Evolutionary conservation across 1,140 invertebrate species (phyloP).

Genomic region (Psilanteris sp.): DNA sequence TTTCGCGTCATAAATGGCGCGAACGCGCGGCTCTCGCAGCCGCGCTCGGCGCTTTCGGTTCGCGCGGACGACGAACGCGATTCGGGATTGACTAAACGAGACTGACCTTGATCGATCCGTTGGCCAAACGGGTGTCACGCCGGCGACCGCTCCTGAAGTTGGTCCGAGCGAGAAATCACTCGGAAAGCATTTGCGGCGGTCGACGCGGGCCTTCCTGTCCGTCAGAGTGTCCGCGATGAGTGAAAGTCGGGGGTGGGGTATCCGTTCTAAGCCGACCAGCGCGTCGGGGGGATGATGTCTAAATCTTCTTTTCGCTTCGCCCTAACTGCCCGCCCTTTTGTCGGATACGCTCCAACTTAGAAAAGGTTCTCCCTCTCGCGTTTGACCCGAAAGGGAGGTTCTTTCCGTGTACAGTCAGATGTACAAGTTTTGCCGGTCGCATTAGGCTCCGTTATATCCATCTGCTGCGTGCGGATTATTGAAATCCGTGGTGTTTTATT

Average conservation of each 20-base stretch:
- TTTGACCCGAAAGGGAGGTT: constrained; percentile 59
- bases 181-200: constrained; percentile 17
- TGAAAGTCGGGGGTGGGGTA: constrained; percentile 50
- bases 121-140: no score
- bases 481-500: constrained; percentile 54
- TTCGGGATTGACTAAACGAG: no score
- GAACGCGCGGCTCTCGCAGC: no score
- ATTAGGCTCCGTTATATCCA: constrained; percentile 56
- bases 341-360: constrained; percentile 65
- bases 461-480: constrained; percentile 51
- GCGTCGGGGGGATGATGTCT: constrained; percentile 78
- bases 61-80: no score
- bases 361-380: constrained; percentile 53
- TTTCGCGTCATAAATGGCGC: constrained; percentile 50
- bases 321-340: constrained; percentile 77
- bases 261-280: constrained; percentile 63
- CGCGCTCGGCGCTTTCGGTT: no score
- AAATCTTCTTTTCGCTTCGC: constrained; percentile 77
- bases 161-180: constrained; percentile 67
- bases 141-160: no score
- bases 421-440: constrained; percentile 47
- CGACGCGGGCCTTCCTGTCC: constrained; percentile 62
- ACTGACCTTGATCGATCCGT: no score
- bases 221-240: constrained; percentile 54
- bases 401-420: constrained; percentile 61